These are phyloP conservation scores for Progne subis DNA, from an alignment of 2,113 vertebrate genomes.

Conservation along the genomic window DNA sequence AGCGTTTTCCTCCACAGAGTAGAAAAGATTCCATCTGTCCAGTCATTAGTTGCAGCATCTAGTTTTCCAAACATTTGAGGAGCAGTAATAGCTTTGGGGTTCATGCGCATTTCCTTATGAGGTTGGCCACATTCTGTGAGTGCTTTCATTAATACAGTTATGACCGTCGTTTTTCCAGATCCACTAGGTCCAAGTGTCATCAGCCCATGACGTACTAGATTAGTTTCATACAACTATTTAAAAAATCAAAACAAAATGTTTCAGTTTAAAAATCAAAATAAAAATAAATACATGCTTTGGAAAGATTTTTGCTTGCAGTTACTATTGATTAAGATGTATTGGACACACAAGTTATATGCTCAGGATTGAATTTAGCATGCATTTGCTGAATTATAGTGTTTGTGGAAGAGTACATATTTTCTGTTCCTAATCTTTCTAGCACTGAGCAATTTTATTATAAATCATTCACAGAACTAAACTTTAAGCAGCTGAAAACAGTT, in stretches of 20 bases:
- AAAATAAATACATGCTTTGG: background rate
- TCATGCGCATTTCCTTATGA: conserved; percentile 81
- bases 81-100: conserved; percentile 82
- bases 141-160: conserved; percentile 75
- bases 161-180: conserved; percentile 78
- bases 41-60: conserved; percentile 82
- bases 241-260: background rate
- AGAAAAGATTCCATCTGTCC: conserved; percentile 84
- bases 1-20: conserved; percentile 81
- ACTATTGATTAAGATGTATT: background rate
- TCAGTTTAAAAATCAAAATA: background rate
- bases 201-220: conserved; percentile 78
- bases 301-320: background rate
- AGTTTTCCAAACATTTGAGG: conserved; percentile 81
- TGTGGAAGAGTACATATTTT: background rate
- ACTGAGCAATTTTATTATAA: background rate
- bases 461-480: background rate
- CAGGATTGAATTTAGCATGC: background rate
- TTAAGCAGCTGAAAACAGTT: background rate
- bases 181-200: conserved; percentile 83
- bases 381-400: background rate
- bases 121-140: conserved; percentile 75
- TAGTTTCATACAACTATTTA: conserved; percentile 77
- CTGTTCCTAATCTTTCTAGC: background rate
- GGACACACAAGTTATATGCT: background rate